Percentiles rank a stretch among this genome's conserved stretches.
Evolutionary conservation across 2,888 invertebrate species (phyloP).

Genomic region (Mesoligia furuncula): DNA sequence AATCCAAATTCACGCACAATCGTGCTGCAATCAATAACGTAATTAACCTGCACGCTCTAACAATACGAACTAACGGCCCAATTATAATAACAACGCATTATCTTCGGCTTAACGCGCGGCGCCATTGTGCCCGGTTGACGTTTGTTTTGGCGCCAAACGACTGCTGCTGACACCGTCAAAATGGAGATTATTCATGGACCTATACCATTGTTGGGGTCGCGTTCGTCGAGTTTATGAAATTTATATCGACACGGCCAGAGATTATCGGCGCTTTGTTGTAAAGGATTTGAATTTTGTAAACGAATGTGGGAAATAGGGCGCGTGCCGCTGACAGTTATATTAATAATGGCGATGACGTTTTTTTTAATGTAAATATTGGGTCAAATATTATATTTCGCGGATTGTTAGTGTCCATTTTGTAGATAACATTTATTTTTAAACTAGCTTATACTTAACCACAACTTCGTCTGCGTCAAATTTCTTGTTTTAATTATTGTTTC

Average conservation of each 20-base stretch:
- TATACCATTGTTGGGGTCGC: slow-evolving; percentile 66
- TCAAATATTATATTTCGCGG: slow-evolving; percentile 55
- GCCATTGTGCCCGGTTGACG: slow-evolving; percentile 67
- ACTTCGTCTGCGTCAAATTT: neutral
- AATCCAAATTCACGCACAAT: slow-evolving; percentile 39
- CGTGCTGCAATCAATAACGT: slow-evolving; percentile 55
- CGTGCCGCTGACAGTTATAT: slow-evolving; percentile 67
- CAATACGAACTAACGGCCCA: slow-evolving; percentile 64
- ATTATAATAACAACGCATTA: slow-evolving; percentile 70
- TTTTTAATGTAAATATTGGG: slow-evolving; percentile 59
- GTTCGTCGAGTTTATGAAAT: slow-evolving; percentile 67
- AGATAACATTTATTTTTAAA: neutral
- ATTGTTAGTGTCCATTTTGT: slow-evolving; percentile 19
- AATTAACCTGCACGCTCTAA: slow-evolving; percentile 65
- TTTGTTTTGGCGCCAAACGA: slow-evolving; percentile 70
- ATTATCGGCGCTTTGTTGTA: slow-evolving; percentile 69
- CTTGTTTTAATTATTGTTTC: neutral
- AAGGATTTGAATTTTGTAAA: slow-evolving; percentile 68
- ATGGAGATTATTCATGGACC: slow-evolving; percentile 72
- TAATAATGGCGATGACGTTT: slow-evolving; percentile 63
- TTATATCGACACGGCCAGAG: slow-evolving; percentile 70
- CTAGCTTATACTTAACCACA: neutral
- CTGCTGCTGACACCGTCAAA: slow-evolving; percentile 70
- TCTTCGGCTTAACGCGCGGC: slow-evolving; percentile 67
- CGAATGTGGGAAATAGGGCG: slow-evolving; percentile 69